Conservation (phyloP, 2,888 invertebrate species). For the Allolobophora icterica region DNA sequence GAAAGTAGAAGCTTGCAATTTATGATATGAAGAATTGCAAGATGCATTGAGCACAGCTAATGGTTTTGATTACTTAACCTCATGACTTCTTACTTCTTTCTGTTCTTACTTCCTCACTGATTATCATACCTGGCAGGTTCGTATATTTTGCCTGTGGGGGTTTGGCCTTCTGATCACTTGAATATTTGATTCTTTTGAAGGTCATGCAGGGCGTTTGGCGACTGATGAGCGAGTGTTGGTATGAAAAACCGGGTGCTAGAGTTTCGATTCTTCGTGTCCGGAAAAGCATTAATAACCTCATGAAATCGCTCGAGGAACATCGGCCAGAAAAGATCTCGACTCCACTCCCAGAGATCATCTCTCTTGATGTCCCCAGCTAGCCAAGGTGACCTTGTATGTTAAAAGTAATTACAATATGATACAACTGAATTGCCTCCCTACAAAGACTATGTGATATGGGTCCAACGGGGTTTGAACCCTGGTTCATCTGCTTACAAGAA, state of each 20-base stretch:
- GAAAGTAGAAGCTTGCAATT: background rate
- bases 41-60: no score
- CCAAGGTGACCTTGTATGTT: background rate
- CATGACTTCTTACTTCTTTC: background rate
- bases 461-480: background rate
- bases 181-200: conserved; percentile 33
- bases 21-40: background rate
- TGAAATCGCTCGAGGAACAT: conserved; percentile 50
- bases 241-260: conserved; percentile 58
- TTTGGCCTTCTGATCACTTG: background rate
- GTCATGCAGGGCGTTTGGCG: conserved; percentile 48
- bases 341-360: background rate
- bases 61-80: background rate
- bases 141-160: background rate
- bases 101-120: background rate
- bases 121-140: background rate
- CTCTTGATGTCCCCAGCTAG: conserved; percentile 15
- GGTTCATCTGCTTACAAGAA: background rate
- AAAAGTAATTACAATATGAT: background rate
- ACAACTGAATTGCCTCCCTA: background rate
- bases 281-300: conserved; percentile 59
- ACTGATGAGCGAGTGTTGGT: conserved; percentile 63
- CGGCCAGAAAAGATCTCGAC: background rate
- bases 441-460: background rate
- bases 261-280: conserved; percentile 61